These are phyloP conservation scores for Micromesistius poutassou DNA, from an alignment of 2,797 vertebrate species.

Conservation along the genomic window DNA sequence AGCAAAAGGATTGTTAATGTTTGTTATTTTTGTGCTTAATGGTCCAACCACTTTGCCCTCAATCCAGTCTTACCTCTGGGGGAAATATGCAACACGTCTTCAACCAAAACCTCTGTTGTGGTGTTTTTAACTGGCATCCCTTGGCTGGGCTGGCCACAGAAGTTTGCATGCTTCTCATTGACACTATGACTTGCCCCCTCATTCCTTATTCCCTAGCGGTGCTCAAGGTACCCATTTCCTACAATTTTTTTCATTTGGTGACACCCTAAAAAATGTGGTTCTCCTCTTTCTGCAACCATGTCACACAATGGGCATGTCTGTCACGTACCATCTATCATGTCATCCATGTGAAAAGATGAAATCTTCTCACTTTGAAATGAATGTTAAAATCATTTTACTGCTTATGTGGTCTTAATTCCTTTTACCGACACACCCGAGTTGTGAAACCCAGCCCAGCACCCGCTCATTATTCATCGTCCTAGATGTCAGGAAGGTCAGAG, in stretches of 20 bases:
- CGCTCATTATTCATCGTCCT: neutral
- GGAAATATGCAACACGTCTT: neutral
- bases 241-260: no score
- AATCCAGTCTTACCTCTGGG: slow-evolving; percentile 1
- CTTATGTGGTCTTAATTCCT: no score
- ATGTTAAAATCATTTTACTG: no score
- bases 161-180: neutral
- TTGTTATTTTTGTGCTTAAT: slow-evolving; percentile 1
- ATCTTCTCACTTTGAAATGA: no score
- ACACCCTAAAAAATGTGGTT: no score
- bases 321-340: no score
- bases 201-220: neutral
- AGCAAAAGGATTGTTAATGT: neutral
- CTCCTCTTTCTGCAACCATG: no score
- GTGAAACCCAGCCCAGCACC: neutral
- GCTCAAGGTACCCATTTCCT: no score
- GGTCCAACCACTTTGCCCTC: neutral
- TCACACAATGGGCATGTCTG: no score
- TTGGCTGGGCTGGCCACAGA: neutral
- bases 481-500: neutral
- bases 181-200: neutral
- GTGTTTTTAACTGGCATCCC: neutral
- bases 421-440: neutral
- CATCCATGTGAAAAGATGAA: no score
- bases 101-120: neutral